Evolutionary conservation across 2,888 invertebrate species (phyloP).

Genomic region (Volucella inflata): DNA sequence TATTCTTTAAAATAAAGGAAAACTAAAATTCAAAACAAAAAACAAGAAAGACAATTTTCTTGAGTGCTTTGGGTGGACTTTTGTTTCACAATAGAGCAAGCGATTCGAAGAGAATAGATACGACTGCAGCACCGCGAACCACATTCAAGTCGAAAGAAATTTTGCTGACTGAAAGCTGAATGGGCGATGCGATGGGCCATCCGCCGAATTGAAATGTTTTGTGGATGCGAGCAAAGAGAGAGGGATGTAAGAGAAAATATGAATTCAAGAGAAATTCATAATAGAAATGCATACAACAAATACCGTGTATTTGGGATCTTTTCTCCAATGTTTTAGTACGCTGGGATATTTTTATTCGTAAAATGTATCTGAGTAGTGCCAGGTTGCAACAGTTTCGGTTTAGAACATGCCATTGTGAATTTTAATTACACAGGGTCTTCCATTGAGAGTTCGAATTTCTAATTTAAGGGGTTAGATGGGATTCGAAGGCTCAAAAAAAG

Average conservation of each 20-base stretch:
- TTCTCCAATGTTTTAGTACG: constrained; percentile 42
- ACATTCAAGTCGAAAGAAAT: constrained; percentile 67
- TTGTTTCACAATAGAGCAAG: constrained; percentile 50
- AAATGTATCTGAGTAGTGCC: constrained; percentile 4
- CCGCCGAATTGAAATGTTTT: constrained; percentile 50
- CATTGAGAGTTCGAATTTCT: too few species aligned
- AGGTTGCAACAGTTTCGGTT: background rate
- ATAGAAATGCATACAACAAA: background rate
- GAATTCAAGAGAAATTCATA: constrained; percentile 13
- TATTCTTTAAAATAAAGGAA: constrained; percentile 41
- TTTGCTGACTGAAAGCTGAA: constrained; percentile 75
- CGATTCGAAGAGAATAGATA: constrained; percentile 58
- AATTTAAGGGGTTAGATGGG: too few species aligned
- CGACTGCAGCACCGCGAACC: constrained; percentile 61
- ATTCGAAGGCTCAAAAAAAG: too few species aligned
- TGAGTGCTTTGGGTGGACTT: constrained; percentile 53
- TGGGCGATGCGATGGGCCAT: constrained; percentile 62
- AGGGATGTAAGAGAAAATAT: background rate
- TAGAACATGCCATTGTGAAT: too few species aligned
- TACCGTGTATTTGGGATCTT: constrained; percentile 35
- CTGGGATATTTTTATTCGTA: background rate
- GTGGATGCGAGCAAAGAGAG: constrained; percentile 40
- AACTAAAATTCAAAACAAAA: constrained; percentile 11
- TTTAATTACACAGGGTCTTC: too few species aligned
- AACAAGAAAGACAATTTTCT: constrained; percentile 54